Percentiles rank a stretch among this genome's conserved stretches.
Conservation (phyloP, 1,140 invertebrate species). For the Orussus abietinus region DNA sequence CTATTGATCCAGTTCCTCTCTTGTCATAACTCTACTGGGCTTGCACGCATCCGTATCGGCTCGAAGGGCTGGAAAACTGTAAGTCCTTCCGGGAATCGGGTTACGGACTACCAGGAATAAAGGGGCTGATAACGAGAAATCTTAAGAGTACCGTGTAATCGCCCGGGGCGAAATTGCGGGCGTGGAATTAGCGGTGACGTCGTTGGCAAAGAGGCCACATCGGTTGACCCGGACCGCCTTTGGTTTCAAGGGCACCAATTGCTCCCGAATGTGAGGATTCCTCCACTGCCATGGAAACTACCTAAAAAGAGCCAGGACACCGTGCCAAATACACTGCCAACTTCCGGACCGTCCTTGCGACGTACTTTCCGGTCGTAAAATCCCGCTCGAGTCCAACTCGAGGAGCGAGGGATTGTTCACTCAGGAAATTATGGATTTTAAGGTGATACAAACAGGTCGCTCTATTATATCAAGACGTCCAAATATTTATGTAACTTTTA, state of each 20-base stretch:
- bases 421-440: slow-evolving; percentile 11
- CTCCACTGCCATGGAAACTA: slow-evolving; percentile 31
- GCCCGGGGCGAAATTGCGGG: neutral
- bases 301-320: slow-evolving; percentile 21
- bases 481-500: slow-evolving; percentile 11
- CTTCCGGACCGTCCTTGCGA: slow-evolving; percentile 21
- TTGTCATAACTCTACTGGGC: too few species aligned
- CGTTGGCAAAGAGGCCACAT: slow-evolving; percentile 6
- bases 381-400: slow-evolving; percentile 25
- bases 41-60: too few species aligned
- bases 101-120: neutral
- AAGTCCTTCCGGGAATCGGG: slow-evolving; percentile 4
- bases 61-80: too few species aligned
- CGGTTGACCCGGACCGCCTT: slow-evolving; percentile 34
- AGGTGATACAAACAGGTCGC: slow-evolving; percentile 16
- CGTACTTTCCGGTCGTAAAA: too few species aligned
- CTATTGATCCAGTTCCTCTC: too few species aligned
- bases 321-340: slow-evolving; percentile 21
- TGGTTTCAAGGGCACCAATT: slow-evolving; percentile 34
- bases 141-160: neutral
- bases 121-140: neutral
- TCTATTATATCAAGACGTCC: slow-evolving; percentile 4
- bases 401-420: slow-evolving; percentile 19
- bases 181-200: too few species aligned
- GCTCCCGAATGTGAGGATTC: slow-evolving; percentile 22